Base-by-base conservation (phyloP, 2,113 vertebrate genomes). In the Ovis canadensis region DNA sequence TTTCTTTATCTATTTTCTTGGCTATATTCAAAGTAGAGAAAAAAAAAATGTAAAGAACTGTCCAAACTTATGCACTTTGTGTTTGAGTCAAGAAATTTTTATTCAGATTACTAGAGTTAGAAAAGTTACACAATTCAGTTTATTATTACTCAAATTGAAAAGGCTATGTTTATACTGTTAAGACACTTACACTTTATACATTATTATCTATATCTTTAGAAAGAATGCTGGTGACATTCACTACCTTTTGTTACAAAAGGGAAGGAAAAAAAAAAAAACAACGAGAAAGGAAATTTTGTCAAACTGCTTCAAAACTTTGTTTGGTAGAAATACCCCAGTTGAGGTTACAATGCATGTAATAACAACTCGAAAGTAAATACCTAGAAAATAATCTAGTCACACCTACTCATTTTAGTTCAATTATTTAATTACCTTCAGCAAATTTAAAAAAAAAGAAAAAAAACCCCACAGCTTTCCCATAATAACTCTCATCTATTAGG, bases 1-100 rank as follows among this genome's bases (percentile, higher is more conserved):
- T 96, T 98, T 98, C 92, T 95, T 93, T 62, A 74, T 27, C 97
- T 97, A 59, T 96, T 98, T 96, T 93, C 97, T 85, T 96, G 36
- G 23, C 2, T 48, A 87, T 15, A 96, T 19, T 96, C 90, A 55
- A 98, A 0, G 67, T 6, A 40, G 60, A 96, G 59, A 84, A 74
- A 83, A 36, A 36, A 71, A 83, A 78, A 87, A 93, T 1, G 7
- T 9, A 60, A 94, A 74, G 78, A 96, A 29, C 21, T 29, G 23
- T 40, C n/a, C 19, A 95, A 85, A 81, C 36, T 8, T 84, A 84
- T 0, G 12, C 7, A 91, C 0, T 71, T 91, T 80, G 3, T 86
- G 6, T 87, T 59, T 52, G 71, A 71, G 10, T 77, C 89, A 74
- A 84, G 31, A 90, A 60, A 67, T 64, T 87, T 81, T 40, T 94